Conservation (phyloP, 2,113 vertebrate species). For the Engraulis encrasicolus region DNA sequence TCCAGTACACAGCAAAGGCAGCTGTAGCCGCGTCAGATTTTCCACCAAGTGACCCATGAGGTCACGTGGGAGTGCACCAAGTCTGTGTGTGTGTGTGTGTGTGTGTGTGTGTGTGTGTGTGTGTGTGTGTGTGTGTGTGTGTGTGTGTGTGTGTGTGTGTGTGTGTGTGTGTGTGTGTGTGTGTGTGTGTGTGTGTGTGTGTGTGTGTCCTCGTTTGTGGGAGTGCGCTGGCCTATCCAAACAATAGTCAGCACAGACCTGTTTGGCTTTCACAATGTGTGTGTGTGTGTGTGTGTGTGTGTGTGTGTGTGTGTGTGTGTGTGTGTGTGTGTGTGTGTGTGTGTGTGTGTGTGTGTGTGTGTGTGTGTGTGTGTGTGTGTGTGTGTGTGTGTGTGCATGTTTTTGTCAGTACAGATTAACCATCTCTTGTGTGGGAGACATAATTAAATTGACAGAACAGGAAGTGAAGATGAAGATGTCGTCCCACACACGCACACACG, state of each 20-base stretch:
- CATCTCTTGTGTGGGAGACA: background rate
- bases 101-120: too few relatives aligned
- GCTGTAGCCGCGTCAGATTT: background rate
- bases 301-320: too few relatives aligned
- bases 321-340: too few relatives aligned
- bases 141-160: too few relatives aligned
- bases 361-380: conserved; percentile 13
- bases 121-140: too few relatives aligned
- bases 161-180: too few relatives aligned
- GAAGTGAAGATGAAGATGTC: background rate
- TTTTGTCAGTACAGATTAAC: background rate
- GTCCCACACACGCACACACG: background rate
- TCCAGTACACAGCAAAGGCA: background rate
- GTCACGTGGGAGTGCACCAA: too few relatives aligned
- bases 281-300: too few relatives aligned
- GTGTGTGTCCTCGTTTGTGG: background rate
- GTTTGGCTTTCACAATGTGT: background rate
- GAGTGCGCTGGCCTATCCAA: background rate
- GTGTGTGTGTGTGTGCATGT: background rate
- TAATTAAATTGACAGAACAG: background rate
- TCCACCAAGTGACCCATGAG: background rate
- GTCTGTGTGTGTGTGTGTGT: too few relatives aligned
- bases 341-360: background rate
- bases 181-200: too few relatives aligned
- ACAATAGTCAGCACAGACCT: background rate